A percentile compares a stretch with the other conserved stretches of the same genome.
Evolutionary conservation across 2,113 vertebrate genomes (phyloP).

Genomic region (Proterorhinus semilunaris): DNA sequence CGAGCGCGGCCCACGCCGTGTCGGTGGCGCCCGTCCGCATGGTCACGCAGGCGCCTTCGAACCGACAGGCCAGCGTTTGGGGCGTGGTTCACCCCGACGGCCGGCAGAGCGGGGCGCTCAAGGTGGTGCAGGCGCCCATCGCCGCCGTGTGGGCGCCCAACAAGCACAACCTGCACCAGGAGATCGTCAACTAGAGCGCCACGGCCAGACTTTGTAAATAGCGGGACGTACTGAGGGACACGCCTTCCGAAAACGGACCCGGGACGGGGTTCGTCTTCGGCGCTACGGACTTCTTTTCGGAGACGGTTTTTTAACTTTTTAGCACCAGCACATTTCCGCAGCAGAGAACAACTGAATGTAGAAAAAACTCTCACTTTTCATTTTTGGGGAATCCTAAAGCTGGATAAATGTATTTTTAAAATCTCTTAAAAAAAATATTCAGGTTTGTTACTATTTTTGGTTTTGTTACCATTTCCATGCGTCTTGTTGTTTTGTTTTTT

Average conservation of each 20-base stretch:
- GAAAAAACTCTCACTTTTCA: conserved; percentile 27
- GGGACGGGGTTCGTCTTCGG: conserved; percentile 8
- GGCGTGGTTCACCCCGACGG: conserved; percentile 62
- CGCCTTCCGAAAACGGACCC: conserved; percentile 9
- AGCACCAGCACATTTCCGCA: conserved; percentile 27
- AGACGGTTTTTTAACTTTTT: background rate
- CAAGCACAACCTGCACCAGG: conserved; percentile 64
- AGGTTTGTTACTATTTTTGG: background rate
- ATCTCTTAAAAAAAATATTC: background rate
- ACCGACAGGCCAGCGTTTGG: conserved; percentile 58
- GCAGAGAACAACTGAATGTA: conserved; percentile 65
- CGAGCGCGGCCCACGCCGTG: no score
- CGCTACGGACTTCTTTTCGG: conserved; percentile 27
- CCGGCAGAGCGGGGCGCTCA: conserved; percentile 53
- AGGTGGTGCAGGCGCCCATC: conserved; percentile 55
- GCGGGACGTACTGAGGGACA: conserved; percentile 26
- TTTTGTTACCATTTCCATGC: no score
- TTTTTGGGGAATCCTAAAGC: conserved; percentile 11
- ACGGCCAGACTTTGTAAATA: conserved; percentile 34
- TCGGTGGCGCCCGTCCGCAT: background rate
- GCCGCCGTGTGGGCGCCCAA: conserved; percentile 67
- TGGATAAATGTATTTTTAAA: conserved; percentile 32
- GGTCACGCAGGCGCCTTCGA: no score
- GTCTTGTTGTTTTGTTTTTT: no score
- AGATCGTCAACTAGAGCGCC: conserved; percentile 67